Evolutionary conservation across 2,797 vertebrate genomes (phyloP).

Genomic region (Enteromius afrohamiltoni): DNA sequence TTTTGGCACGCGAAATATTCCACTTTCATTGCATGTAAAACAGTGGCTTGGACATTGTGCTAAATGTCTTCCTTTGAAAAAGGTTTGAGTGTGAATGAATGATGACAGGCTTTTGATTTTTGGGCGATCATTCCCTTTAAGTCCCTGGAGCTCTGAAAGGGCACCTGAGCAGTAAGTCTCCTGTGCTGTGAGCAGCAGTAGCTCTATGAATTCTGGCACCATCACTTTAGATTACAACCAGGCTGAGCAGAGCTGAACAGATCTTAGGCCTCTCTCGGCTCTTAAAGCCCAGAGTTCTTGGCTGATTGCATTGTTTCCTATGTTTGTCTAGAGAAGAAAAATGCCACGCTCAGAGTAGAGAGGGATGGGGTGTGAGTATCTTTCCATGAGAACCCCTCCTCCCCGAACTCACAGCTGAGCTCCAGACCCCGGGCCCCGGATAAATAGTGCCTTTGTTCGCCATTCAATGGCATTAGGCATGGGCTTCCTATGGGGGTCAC

Average conservation of each 20-base stretch:
- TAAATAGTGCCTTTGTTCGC: slow-evolving; percentile 88
- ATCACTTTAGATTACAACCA: slow-evolving; percentile 27
- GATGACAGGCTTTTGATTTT: slow-evolving; percentile 23
- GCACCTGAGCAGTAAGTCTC: slow-evolving; percentile 9
- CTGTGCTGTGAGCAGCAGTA: slow-evolving; percentile 33
- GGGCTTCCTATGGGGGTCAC: slow-evolving; percentile 89
- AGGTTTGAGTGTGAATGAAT: neutral
- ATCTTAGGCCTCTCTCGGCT: slow-evolving; percentile 57
- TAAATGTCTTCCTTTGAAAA: neutral
- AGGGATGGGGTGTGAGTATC: slow-evolving; percentile 50
- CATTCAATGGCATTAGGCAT: slow-evolving; percentile 92
- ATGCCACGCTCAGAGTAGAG: slow-evolving; percentile 59
- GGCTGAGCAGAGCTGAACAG: slow-evolving; percentile 46
- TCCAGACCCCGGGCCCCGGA: slow-evolving; percentile 74
- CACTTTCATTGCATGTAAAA: neutral
- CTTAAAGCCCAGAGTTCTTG: slow-evolving; percentile 63
- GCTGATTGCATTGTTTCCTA: slow-evolving; percentile 68
- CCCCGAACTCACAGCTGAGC: slow-evolving; percentile 67
- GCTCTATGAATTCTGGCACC: slow-evolving; percentile 34
- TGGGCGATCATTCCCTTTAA: slow-evolving; percentile 7
- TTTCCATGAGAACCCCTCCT: slow-evolving; percentile 74
- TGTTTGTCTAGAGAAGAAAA: slow-evolving; percentile 65
- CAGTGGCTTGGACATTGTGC: neutral
- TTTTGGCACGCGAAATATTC: neutral
- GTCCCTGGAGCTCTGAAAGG: slow-evolving; percentile 6